A percentile compares a stretch with the other conserved stretches of the same genome.
Evolutionary conservation across 2,888 invertebrate species (phyloP).

Genomic region (Caenorhabditis japonica): DNA sequence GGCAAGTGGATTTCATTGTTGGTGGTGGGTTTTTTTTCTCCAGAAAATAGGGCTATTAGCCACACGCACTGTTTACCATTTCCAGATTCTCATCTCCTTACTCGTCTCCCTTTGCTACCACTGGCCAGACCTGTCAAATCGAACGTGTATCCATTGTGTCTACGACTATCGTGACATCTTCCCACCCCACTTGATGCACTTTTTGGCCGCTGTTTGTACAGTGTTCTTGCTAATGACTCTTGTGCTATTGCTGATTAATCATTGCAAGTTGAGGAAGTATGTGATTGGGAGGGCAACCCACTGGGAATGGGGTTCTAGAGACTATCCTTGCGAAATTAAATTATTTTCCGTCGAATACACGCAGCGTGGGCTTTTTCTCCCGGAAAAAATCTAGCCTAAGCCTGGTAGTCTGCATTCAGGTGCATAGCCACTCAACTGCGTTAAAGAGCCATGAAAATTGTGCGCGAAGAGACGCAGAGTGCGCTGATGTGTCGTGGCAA

Average conservation of each 20-base stretch:
- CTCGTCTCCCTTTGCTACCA: slow-evolving; percentile 18
- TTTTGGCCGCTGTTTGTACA: slow-evolving; percentile 2
- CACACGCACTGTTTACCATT: too few species aligned
- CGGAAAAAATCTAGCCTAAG: not conserved
- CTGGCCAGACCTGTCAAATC: slow-evolving; percentile 12
- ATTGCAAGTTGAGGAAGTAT: slow-evolving; percentile 30
- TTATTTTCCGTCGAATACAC: too few species aligned
- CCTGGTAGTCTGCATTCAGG: not conserved
- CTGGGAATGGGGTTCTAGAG: not conserved
- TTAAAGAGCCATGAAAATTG: too few species aligned
- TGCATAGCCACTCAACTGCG: too few species aligned
- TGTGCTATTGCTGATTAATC: slow-evolving; percentile 17
- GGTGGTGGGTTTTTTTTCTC: not conserved
- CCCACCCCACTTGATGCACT: slow-evolving; percentile 17
- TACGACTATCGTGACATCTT: slow-evolving; percentile 22
- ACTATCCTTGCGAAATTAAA: not conserved
- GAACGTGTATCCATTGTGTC: slow-evolving; percentile 26
- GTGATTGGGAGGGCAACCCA: not conserved
- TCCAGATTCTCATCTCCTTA: slow-evolving; percentile 17
- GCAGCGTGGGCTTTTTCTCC: too few species aligned
- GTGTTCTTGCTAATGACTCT: slow-evolving; percentile 18
- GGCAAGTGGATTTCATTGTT: slow-evolving; percentile 11
- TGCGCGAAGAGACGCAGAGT: too few species aligned
- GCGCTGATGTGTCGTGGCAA: too few species aligned
- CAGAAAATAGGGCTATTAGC: too few species aligned